A percentile compares a stretch with the other conserved stretches of the same genome.
phyloP scores from a whole-genome alignment of 2,113 vertebrate genomes.

The Onychostoma macrolepis region DNA sequence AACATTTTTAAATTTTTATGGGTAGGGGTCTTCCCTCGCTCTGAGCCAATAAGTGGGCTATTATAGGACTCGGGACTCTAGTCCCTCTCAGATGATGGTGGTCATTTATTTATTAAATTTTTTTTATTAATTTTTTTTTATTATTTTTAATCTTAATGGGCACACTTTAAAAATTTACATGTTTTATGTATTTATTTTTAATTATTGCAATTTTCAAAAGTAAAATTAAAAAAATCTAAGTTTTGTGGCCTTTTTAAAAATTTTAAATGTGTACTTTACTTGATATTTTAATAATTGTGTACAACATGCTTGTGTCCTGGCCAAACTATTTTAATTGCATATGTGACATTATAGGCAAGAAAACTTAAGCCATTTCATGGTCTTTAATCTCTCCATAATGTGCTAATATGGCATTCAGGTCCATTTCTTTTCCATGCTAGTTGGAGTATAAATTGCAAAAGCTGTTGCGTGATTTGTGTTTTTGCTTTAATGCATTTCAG shows the following conservation, averaged over 20 bases:
- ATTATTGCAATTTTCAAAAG: too few species aligned
- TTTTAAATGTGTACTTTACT: too few species aligned
- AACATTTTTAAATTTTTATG: not conserved
- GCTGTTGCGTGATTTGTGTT: not conserved
- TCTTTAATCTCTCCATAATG: not conserved
- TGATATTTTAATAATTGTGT: not conserved
- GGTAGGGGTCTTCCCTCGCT: too few species aligned
- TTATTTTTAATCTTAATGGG: too few species aligned
- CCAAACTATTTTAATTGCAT: not conserved
- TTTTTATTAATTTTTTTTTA: not conserved
- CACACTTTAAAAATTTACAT: too few species aligned
- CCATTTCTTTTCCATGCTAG: not conserved
- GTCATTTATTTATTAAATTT: not conserved
- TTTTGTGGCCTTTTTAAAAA: too few species aligned
- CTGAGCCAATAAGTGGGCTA: not conserved
- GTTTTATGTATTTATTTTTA: too few species aligned
- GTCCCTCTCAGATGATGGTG: not conserved
- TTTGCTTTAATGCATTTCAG: not conserved
- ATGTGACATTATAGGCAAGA: not conserved
- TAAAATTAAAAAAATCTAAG: too few species aligned
- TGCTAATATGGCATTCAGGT: not conserved
- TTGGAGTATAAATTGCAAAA: not conserved
- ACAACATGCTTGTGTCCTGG: not conserved
- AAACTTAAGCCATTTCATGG: not conserved
- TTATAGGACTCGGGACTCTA: not conserved